phyloP scores from a whole-genome alignment of 2,113 vertebrate species.

The Petromus typicus region DNA sequence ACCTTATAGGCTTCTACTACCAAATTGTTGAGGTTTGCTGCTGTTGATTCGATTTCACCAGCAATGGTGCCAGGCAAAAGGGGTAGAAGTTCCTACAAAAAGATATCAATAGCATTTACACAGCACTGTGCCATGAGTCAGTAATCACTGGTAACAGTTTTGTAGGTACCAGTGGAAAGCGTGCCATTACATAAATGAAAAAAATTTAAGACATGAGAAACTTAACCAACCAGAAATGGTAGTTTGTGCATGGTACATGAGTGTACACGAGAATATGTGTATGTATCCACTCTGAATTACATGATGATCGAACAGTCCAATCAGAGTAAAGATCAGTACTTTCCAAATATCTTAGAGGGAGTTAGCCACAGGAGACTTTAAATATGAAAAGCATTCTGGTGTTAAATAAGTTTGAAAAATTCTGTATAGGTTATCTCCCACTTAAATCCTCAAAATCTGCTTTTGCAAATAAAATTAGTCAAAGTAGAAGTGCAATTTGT shows the following conservation, averaged over 20 bases:
- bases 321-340: background rate
- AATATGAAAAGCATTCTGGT: background rate
- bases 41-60: constrained; percentile 94
- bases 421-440: background rate
- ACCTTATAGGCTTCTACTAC: constrained; percentile 97
- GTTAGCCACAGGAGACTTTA: background rate
- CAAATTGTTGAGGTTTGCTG: constrained; percentile 96
- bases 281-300: background rate
- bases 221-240: background rate
- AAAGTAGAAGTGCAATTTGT: background rate
- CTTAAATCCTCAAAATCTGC: constrained; percentile 22
- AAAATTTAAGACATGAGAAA: constrained; percentile 7
- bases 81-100: constrained; percentile 87
- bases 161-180: background rate
- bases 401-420: background rate
- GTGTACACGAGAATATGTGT: background rate
- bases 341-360: background rate
- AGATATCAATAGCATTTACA: background rate
- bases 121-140: background rate
- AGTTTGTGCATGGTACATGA: background rate
- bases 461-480: background rate
- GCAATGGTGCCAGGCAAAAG: constrained; percentile 94
- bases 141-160: background rate
- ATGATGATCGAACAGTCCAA: background rate
- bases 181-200: background rate